phyloP scores from a whole-genome alignment of 1,140 invertebrate genomes.

The Zaprionus africanus region DNA sequence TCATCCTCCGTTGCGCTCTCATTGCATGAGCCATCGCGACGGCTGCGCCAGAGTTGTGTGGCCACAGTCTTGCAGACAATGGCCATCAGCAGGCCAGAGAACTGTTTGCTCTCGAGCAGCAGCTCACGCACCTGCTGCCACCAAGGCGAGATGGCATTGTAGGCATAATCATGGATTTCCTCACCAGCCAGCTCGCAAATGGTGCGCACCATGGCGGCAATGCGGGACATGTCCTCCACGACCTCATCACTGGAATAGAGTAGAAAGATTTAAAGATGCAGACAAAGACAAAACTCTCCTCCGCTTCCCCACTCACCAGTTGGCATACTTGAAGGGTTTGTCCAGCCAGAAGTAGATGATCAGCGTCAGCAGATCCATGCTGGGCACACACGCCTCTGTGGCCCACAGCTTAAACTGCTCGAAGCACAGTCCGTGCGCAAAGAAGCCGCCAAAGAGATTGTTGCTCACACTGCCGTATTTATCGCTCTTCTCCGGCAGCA shows the following conservation, averaged over 20 bases:
- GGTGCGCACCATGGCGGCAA: slow-evolving; percentile 69
- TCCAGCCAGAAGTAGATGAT: slow-evolving; percentile 80
- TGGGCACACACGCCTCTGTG: slow-evolving; percentile 51
- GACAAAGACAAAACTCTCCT: neutral
- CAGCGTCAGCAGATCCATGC: slow-evolving; percentile 71
- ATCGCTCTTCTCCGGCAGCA: slow-evolving; percentile 50
- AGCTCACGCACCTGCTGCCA: slow-evolving; percentile 90
- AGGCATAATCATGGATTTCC: slow-evolving; percentile 85
- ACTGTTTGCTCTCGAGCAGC: slow-evolving; percentile 89
- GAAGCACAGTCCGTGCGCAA: slow-evolving; percentile 59
- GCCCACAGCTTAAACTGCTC: slow-evolving; percentile 69
- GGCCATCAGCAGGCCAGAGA: slow-evolving; percentile 90
- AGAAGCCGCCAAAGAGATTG: slow-evolving; percentile 68
- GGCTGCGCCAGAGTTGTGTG: slow-evolving; percentile 84
- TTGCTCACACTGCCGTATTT: slow-evolving; percentile 69
- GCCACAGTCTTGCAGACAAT: slow-evolving; percentile 91
- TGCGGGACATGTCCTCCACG: slow-evolving; percentile 75
- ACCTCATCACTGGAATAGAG: slow-evolving; percentile 71
- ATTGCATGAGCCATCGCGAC: slow-evolving; percentile 78
- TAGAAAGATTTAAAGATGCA: too few species aligned
- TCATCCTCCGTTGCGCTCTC: slow-evolving; percentile 84
- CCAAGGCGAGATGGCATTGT: slow-evolving; percentile 89
- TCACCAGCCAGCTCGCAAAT: slow-evolving; percentile 78
- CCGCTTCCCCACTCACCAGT: slow-evolving; percentile 53
- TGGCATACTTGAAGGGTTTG: slow-evolving; percentile 73